Percentiles rank a stretch among this genome's conserved stretches.
Conservation (phyloP, 2,797 vertebrate species). For the Sebastes taczanowskii region DNA sequence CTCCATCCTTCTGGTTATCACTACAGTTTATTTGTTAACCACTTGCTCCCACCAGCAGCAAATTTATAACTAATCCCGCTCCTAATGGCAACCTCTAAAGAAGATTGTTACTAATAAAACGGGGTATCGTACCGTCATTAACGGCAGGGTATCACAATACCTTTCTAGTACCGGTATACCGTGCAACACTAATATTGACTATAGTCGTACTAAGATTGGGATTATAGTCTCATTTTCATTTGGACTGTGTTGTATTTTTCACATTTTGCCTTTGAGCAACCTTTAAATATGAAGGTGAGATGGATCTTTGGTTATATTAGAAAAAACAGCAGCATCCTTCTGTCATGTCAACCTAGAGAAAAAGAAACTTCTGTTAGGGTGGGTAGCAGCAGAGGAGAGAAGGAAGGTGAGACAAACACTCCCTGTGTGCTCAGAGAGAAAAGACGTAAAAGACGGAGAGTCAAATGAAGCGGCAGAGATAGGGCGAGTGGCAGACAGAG, state of each 20-base stretch:
- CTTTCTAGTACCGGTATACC: too few relatives aligned
- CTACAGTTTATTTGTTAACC: too few relatives aligned
- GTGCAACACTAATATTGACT: too few relatives aligned
- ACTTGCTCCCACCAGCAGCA: too few relatives aligned
- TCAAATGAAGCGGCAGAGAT: slow-evolving; percentile 13
- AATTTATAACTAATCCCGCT: too few relatives aligned
- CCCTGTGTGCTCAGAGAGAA: slow-evolving; percentile 2
- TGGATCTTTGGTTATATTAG: slow-evolving; percentile 24
- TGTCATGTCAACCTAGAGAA: slow-evolving; percentile 26
- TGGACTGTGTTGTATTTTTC: not conserved
- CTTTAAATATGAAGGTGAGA: slow-evolving; percentile 13
- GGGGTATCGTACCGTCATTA: too few relatives aligned
- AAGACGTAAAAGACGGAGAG: not conserved
- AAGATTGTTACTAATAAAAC: too few relatives aligned
- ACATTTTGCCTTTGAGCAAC: not conserved
- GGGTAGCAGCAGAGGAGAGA: not conserved
- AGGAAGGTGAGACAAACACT: not conserved
- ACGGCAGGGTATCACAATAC: too few relatives aligned
- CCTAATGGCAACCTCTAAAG: too few relatives aligned
- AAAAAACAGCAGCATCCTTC: not conserved
- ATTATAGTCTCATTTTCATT: not conserved
- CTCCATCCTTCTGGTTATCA: too few relatives aligned
- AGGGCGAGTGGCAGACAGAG: not conserved
- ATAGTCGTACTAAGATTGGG: not conserved
- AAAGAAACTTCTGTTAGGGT: slow-evolving; percentile 11